Evolutionary conservation across 2,888 invertebrate genomes (phyloP), one percentile per base, ranked within the genome.

Genomic region (Mythimna vitellina): DNA sequence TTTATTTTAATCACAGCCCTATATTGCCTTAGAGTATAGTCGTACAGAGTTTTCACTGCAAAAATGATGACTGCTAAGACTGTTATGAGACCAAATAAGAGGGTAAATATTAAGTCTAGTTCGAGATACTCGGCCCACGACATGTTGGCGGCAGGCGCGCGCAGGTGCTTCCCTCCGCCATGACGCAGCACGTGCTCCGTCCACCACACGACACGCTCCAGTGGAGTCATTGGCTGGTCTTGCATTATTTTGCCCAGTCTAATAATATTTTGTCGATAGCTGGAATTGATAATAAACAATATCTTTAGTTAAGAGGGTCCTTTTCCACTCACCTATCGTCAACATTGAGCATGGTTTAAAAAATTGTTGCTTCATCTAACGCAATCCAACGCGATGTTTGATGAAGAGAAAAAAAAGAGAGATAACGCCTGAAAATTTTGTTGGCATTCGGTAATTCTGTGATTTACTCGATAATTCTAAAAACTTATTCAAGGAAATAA

Each of bases 181-280:
- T 76, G 51, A 56, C 82, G 72, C 25, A 78, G 38, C 25, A 77
- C 78, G 42, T 77, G 93, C 82, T 96, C 96, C n/a, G 92, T 93
- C 95, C 95, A 96, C 94, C 94, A 95, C 12, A 95, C 84, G 0
- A 94, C 94, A 20, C 93, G 92, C 6, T 91, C 89, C 60, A 90
- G 20, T 0, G 74, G 56, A 35, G 54, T 38, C 68, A 67, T 61
- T n/a, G 76, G 74, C 12, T 74, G 76, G 12, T 74, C 74, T 2
- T 57, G 17, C 67, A 75, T 74, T n/a, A 75, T 56, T 14, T n/a
- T 62, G 8, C 51, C 54, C 9, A 74, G 12, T 56, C 35, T 75
- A 9, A n/a, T 1, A 9, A 74, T 25, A 32, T 74, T 74, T 60
- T 60, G 25, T 0, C 61, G 74, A 22, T 42, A 74, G 12, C 76